Evolutionary conservation across 2,888 invertebrate species (phyloP).

Genomic region (Lasioglossum pauxillum): DNA sequence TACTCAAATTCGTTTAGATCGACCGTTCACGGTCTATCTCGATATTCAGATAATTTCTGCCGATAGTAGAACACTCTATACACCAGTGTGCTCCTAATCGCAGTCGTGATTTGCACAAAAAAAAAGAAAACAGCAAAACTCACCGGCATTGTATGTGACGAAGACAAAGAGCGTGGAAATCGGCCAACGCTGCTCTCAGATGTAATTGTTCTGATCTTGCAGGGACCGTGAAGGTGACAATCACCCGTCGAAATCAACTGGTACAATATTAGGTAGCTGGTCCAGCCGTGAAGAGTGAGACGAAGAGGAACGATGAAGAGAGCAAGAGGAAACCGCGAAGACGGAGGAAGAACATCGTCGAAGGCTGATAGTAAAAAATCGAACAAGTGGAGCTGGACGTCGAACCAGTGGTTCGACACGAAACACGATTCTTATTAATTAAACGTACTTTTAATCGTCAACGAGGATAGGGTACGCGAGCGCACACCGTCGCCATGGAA

Average conservation of each 20-base stretch:
- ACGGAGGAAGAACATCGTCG: neutral
- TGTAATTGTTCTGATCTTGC: constrained; percentile 60
- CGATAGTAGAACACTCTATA: neutral
- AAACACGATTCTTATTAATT: constrained; percentile 60
- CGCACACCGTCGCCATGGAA: constrained; percentile 49
- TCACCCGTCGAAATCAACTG: constrained; percentile 81
- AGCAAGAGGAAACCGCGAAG: neutral
- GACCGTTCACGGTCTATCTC: neutral
- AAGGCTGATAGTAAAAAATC: constrained; percentile 37
- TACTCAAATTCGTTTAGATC: constrained; percentile 13
- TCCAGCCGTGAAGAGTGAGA: constrained; percentile 27
- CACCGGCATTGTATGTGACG: constrained; percentile 35
- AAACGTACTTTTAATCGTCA: constrained; percentile 67
- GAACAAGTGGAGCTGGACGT: constrained; percentile 28
- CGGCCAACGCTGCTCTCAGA: constrained; percentile 35
- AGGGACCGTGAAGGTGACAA: constrained; percentile 83
- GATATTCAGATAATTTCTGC: neutral
- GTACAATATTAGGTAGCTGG: constrained; percentile 77
- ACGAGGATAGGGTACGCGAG: constrained; percentile 59
- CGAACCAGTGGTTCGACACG: constrained; percentile 57
- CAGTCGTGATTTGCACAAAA: constrained; percentile 55
- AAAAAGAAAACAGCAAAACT: constrained; percentile 10
- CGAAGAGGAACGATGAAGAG: constrained; percentile 30
- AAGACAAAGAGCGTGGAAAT: neutral
- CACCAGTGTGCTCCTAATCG: neutral